Conservation (phyloP, 2,797 vertebrate species). For the Ataeniobius toweri region DNA sequence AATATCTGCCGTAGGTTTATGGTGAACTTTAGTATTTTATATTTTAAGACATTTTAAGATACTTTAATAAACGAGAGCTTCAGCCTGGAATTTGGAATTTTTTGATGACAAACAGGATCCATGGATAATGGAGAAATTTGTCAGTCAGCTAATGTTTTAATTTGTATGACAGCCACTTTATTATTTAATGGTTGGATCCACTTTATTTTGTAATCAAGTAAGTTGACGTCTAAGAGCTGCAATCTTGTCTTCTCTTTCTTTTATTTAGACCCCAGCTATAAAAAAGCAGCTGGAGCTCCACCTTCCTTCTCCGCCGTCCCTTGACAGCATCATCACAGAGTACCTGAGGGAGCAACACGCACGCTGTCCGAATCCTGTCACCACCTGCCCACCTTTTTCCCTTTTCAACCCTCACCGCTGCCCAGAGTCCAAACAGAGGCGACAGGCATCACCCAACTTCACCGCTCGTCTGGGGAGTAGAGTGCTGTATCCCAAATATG, state of each 20-base stretch:
- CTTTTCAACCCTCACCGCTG: constrained; percentile 96
- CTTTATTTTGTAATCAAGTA: no score
- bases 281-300: constrained; percentile 93
- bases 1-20: no score
- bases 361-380: constrained; percentile 95
- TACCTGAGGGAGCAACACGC: constrained; percentile 96
- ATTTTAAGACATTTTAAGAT: no score
- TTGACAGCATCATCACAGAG: constrained; percentile 97
- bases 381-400: constrained; percentile 95
- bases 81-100: no score
- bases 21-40: no score
- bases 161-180: no score
- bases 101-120: no score
- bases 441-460: constrained; percentile 95
- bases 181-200: no score
- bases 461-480: constrained; percentile 91
- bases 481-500: constrained; percentile 91
- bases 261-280: constrained; percentile 90
- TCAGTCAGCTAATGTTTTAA: no score
- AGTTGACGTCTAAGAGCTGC: background rate
- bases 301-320: constrained; percentile 90
- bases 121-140: no score
- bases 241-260: background rate
- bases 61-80: no score
- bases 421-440: constrained; percentile 94